Evolutionary conservation across 2,797 vertebrate genomes (phyloP), one percentile per base, ranked within the genome.

Genomic region (Nothura maculosa): DNA sequence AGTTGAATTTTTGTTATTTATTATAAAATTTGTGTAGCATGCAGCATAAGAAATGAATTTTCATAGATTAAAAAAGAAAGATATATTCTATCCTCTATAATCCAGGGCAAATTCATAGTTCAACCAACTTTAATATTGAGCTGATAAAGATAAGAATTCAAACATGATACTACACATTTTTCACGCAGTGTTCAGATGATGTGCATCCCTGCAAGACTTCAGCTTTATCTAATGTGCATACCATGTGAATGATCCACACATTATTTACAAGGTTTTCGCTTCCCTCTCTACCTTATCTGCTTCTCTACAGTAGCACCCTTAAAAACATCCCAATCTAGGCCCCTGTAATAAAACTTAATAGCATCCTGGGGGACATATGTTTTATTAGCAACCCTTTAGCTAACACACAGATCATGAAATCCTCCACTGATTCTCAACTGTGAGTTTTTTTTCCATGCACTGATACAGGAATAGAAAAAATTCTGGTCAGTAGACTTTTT

Each of bases 351-450:
- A 95, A 96, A 90, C 87, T 64, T 32, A 88, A 50, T 68, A 81
- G 67, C 48, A 70, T 93, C 93, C 91, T 88, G 72, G 87, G 82
- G 82, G 91, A 95, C 82, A n/a, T 86, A 80, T 88, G 50, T 87
- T 94, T 88, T 96, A 94, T 94, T 94, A 95, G 57, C 72, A 94
- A 50, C 66, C 69, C 47, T 95, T 94, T 88, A 69, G 75, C 81
- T 95, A 93, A 93, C 58, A 81, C 72, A 68, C 88, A 94, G 89
- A 79, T 87, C 90, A 90, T 40, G 30, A 93, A 94, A 96, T 93
- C 63, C 92, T 95, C 62, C 20, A n/a, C 55, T 70, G 68, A 73
- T 48, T 85, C 68, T 70, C 62, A 90, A 42, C 62, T 72, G 52
- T 66, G 62, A 92, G 73, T 38, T 36, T 72, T 93, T 93, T 94